Evolutionary conservation across 1,140 invertebrate genomes (phyloP).

Genomic region (Caligus rogercresseyi): DNA sequence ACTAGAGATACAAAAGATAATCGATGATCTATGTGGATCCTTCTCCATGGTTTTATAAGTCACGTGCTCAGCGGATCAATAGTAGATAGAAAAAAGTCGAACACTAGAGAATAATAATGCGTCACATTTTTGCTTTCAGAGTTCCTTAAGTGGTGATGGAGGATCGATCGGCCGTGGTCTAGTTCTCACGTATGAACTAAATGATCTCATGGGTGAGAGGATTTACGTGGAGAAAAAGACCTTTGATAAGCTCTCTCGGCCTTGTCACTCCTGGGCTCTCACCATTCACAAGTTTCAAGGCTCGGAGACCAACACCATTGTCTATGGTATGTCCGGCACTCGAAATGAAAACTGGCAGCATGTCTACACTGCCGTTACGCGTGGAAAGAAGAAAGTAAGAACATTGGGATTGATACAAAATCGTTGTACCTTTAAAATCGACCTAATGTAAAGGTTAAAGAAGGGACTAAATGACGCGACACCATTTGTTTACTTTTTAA

Average conservation of each 20-base stretch:
- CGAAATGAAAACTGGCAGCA: conserved; percentile 9
- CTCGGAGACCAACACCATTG: background rate
- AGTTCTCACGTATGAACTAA: background rate
- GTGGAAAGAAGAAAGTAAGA: background rate
- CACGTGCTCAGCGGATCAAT: no score
- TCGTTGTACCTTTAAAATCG: no score
- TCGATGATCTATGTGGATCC: no score
- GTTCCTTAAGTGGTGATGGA: no score
- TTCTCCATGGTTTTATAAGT: no score
- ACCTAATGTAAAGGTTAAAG: no score
- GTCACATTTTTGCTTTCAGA: no score
- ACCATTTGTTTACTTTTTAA: no score
- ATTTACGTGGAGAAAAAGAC: background rate
- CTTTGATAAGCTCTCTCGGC: background rate
- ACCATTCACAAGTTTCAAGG: conserved; percentile 14
- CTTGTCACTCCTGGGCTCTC: background rate
- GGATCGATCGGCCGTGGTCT: no score
- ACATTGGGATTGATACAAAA: background rate
- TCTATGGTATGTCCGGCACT: background rate
- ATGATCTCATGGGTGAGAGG: background rate
- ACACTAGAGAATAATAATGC: no score
- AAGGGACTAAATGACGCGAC: background rate
- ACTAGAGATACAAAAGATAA: no score
- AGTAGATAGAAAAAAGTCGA: no score
- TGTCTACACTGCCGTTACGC: conserved; percentile 8